Base-by-base conservation (phyloP, 1,140 invertebrate genomes). In the Diachasmimorpha longicaudata region DNA sequence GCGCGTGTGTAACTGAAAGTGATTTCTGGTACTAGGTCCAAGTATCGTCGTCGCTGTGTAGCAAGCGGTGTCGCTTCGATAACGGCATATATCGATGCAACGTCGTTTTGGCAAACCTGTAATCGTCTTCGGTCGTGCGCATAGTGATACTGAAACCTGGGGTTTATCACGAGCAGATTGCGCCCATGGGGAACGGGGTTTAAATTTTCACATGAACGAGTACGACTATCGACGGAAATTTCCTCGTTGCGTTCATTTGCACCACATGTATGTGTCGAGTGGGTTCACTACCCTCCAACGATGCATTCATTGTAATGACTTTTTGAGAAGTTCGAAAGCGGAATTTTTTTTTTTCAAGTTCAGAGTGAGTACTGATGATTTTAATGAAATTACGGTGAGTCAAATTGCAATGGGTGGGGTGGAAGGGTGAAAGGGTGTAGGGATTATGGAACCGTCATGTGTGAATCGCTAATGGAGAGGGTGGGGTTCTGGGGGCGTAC, bases 171-270 rank as follows among this genome's bases (percentile, higher is more conserved):
- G 74, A 74, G 63, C 77, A 73, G 73, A 79, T 79, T 82, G 78
- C 81, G 80, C 82, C 81, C 80, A 82, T 77, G 77, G 70, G 73
- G 44, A 70, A 72, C 8, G 14, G 72, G 82, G 79, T 85, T 84
- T 82, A 79, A 85, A 84, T 83, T 84, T 81, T 84, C 83, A 79
- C 82, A 82, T 82, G 84, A 83, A 82, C 79, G 81, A 78, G 84
- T 82, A 82, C 79, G 81, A 78, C 80, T 82, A 83, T 85, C 79
- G 79, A 78, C 76, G 74, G 76, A 79, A 76, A 39, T 70, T 73
- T 75, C 31, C 71, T 76, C 75, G 74, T 52, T 8, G 48, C 48
- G 14, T 52, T 52, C 48, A 52, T 52, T 52, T 52, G 39, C 39
- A 16, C 48, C 6, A 52, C 14, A 14, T 52, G 48, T 16, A n/a